phyloP scores from a whole-genome alignment of 2,113 vertebrate genomes.

The Symphodus melops region DNA sequence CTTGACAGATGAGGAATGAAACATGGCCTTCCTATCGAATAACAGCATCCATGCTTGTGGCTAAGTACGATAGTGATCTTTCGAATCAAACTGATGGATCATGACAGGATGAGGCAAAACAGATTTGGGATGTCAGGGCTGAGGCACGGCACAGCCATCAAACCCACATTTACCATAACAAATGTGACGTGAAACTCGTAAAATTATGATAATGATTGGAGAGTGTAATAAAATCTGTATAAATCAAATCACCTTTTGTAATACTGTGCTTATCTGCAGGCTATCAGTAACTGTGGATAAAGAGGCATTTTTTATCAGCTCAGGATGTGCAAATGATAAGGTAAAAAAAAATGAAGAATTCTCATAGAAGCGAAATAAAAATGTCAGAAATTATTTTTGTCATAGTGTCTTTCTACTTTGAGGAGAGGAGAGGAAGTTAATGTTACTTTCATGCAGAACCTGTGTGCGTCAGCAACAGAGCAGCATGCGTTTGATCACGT shows the following conservation, averaged over 20 bases:
- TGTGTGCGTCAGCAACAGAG: constrained; percentile 6
- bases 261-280: constrained; percentile 44
- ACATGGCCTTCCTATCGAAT: constrained; percentile 75
- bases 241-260: constrained; percentile 73
- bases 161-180: constrained; percentile 69
- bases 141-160: constrained; percentile 62
- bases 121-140: constrained; percentile 68
- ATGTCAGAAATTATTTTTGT: constrained; percentile 47
- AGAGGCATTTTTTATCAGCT: constrained; percentile 10
- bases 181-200: constrained; percentile 72
- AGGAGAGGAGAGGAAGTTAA: constrained; percentile 18
- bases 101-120: constrained; percentile 72
- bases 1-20: constrained; percentile 75
- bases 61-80: constrained; percentile 73
- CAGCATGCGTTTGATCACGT: constrained; percentile 11
- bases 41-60: constrained; percentile 71
- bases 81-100: constrained; percentile 83
- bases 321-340: constrained; percentile 5
- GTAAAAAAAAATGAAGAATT: constrained; percentile 20
- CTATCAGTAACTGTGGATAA: constrained; percentile 24
- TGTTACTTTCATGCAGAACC: not conserved
- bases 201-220: constrained; percentile 80
- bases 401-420: constrained; percentile 12
- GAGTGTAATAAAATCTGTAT: constrained; percentile 80
- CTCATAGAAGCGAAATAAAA: constrained; percentile 35